Evolutionary conservation across 1,140 invertebrate genomes (phyloP).

Genomic region (Apolygus lucorum): DNA sequence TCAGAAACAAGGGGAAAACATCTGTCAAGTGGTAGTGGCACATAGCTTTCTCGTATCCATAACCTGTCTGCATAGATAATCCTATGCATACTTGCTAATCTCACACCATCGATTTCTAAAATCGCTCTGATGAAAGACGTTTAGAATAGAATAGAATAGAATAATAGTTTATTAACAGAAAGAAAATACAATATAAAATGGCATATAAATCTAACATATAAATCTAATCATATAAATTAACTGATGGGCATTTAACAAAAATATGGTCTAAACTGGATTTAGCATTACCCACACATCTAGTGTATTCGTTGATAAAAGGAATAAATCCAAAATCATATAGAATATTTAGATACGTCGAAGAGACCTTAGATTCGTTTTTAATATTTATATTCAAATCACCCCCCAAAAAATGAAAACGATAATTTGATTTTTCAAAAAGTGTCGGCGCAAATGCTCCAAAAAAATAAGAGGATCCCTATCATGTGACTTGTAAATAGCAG

Average conservation of each 20-base stretch:
- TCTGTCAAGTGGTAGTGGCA: no score
- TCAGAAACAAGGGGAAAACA: no score
- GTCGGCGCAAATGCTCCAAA: background rate
- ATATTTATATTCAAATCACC: constrained; percentile 1
- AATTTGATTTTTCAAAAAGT: background rate
- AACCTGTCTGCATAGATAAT: no score
- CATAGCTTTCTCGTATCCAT: no score
- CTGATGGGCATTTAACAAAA: background rate
- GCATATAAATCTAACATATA: no score
- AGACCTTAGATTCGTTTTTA: background rate
- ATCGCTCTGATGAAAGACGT: no score
- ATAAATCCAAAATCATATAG: background rate
- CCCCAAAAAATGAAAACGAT: background rate
- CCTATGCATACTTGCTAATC: no score
- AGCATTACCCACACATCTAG: background rate
- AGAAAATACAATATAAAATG: no score
- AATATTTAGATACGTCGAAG: background rate
- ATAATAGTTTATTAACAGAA: no score
- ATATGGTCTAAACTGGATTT: background rate
- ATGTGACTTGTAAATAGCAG: background rate
- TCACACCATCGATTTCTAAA: no score
- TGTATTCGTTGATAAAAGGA: background rate
- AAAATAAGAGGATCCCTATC: background rate
- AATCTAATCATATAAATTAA: no score
- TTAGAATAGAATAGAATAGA: no score